Evolutionary conservation across 2,888 invertebrate species (phyloP), one percentile per base, ranked within the genome.

Genomic region (Andrena minutula): DNA sequence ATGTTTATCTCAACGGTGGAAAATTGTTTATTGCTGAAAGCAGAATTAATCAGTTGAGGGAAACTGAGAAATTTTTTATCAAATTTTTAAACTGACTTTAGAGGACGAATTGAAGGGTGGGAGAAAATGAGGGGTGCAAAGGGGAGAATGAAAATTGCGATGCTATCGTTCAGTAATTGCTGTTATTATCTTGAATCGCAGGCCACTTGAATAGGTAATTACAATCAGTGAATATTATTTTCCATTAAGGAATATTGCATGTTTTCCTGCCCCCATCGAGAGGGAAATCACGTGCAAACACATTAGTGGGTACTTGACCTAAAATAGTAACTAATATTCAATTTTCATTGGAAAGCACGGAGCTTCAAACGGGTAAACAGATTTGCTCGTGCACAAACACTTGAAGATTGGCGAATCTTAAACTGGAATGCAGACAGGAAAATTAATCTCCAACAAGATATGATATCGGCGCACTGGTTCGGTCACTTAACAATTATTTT

Each of bases 71-170:
- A 71, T 26, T 66, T 60, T 53, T 61, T 1, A 16, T 16, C 5
- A 30, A 32, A 41, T 65, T 64, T 49, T 3, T 51, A 20, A 28
- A 35, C 8, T 41, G 63, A 16, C 7, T 28, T 60, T 41, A 41
- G 32, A 26, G 51, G 0, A 16, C 0, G 26, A n/a, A 65, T 65
- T 41, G 32, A 10, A 32, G 2, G 32, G 30, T 47, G 10, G 12
- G 30, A 4, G 35, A 30, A 16, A 20, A 49, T 4, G 41, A 26
- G 5, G 7, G n/a, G 20, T 32, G 8, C 10, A 60, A 32, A 26
- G 7, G 4, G 26, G 49, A 16, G 41, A 23, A 30, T 47, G 32
- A 49, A 78, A 69, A 58, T 49, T 28, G 32, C 64, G 49, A 47
- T 56, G 6, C 8, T 7, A 7, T 12, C n/a, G 32, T 69, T 64